A percentile compares a stretch with the other conserved stretches of the same genome.
Evolutionary conservation across 1,140 invertebrate species (phyloP).

Genomic region (Atta cephalotes): DNA sequence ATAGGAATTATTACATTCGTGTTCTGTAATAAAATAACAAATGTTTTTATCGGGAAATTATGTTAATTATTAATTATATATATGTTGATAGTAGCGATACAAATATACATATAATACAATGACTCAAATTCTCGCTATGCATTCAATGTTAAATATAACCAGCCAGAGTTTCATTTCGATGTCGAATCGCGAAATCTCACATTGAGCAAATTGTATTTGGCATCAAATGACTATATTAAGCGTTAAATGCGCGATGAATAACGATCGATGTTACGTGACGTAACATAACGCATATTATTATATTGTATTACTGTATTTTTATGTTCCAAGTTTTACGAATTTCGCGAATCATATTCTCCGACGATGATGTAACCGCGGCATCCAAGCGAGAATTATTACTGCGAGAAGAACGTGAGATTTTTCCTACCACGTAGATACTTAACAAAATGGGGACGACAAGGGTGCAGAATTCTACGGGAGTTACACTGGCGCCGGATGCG

Average conservation of each 20-base stretch:
- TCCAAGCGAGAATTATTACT: not conserved
- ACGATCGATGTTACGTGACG: slow-evolving; percentile 7
- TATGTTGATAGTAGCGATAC: not conserved
- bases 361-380: not conserved
- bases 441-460: slow-evolving; percentile 37
- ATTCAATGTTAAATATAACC: not conserved
- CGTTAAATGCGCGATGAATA: slow-evolving; percentile 37
- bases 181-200: slow-evolving; percentile 13
- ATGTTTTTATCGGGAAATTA: slow-evolving; percentile 23
- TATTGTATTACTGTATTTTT: not conserved
- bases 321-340: slow-evolving; percentile 16
- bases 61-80: no score
- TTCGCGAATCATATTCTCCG: not conserved
- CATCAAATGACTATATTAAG: slow-evolving; percentile 7
- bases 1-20: slow-evolving; percentile 13
- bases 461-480: not conserved
- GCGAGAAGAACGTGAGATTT: slow-evolving; percentile 5
- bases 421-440: not conserved
- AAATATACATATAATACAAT: not conserved
- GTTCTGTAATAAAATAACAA: slow-evolving; percentile 13
- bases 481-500: slow-evolving; percentile 34
- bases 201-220: slow-evolving; percentile 34
- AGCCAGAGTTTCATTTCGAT: not conserved
- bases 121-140: not conserved
- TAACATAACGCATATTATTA: not conserved